phyloP scores from a whole-genome alignment of 1,140 invertebrate genomes.

The Drosophila chauvacae region DNA sequence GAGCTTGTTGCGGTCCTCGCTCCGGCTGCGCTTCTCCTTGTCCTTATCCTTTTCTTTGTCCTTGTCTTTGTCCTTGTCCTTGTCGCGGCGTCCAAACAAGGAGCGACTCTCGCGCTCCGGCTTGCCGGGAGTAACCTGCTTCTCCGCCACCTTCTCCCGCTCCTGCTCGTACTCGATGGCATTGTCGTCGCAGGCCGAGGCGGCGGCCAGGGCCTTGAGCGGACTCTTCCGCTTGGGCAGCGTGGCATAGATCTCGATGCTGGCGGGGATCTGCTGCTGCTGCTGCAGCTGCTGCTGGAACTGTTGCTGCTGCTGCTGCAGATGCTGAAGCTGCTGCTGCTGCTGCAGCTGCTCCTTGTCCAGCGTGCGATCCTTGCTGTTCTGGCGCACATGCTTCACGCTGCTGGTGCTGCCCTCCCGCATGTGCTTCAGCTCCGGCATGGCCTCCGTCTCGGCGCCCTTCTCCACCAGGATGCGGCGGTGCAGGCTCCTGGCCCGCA shows the following conservation, averaged over 20 bases:
- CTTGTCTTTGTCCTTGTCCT: conserved; percentile 85
- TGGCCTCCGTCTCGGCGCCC: conserved; percentile 86
- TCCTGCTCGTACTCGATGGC: conserved; percentile 83
- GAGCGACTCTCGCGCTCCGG: conserved; percentile 87
- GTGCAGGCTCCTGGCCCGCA: conserved; percentile 94
- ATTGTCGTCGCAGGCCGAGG: conserved; percentile 85
- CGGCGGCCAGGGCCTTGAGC: conserved; percentile 86
- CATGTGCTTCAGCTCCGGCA: conserved; percentile 90
- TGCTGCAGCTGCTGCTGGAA: conserved; percentile 87
- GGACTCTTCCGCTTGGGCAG: conserved; percentile 94
- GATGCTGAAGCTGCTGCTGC: conserved; percentile 1
- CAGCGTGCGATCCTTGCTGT: conserved; percentile 85
- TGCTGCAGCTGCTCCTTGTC: conserved; percentile 53
- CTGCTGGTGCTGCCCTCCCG: conserved; percentile 85
- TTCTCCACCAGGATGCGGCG: conserved; percentile 90
- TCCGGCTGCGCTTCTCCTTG: conserved; percentile 92
- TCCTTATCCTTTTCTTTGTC: conserved; percentile 85
- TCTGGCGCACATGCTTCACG: conserved; percentile 88
- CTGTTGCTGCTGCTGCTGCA: conserved; percentile 86
- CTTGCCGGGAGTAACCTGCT: conserved; percentile 41
- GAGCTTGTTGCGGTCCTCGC: conserved; percentile 92
- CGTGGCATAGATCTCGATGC: conserved; percentile 95
- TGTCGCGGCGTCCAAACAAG: conserved; percentile 86
- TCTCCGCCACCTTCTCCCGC: conserved; percentile 41
- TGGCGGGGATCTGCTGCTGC: conserved; percentile 86